These are phyloP conservation scores for Sceloporus undulatus DNA, from an alignment of 2,113 vertebrate species.

Conservation along the genomic window DNA sequence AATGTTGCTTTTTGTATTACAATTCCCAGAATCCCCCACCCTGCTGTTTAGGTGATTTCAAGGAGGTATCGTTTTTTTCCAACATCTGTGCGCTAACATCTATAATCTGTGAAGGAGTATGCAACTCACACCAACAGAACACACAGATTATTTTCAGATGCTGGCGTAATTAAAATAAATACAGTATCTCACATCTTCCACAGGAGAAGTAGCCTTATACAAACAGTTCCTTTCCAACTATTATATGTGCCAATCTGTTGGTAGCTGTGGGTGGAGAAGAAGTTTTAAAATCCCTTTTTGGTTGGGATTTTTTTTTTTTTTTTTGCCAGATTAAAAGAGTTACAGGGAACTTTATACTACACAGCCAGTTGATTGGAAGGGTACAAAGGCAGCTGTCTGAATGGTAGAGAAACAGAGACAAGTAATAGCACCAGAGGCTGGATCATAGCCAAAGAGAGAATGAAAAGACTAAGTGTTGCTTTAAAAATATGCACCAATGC, in stretches of 20 bases:
- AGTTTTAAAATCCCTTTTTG: background rate
- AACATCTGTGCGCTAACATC: too few species aligned
- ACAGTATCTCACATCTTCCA: background rate
- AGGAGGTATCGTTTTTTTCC: too few species aligned
- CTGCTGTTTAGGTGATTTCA: background rate
- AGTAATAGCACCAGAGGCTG: constrained; percentile 2
- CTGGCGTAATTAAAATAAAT: constrained; percentile 1
- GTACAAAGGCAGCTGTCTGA: constrained; percentile 10
- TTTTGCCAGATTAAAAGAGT: constrained; percentile 9
- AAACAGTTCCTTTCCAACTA: background rate
- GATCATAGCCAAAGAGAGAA: constrained; percentile 22
- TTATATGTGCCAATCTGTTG: background rate
- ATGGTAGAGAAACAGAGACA: constrained; percentile 21
- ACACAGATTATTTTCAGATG: background rate
- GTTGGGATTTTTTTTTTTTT: background rate
- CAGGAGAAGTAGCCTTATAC: background rate
- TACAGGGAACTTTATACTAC: constrained; percentile 1
- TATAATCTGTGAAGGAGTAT: background rate
- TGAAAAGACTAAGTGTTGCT: background rate
- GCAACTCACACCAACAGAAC: background rate
- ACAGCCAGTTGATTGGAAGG: background rate
- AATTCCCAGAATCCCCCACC: background rate
- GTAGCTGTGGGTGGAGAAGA: constrained; percentile 5
- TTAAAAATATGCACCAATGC: constrained; percentile 12
- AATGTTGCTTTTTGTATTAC: background rate